phyloP scores from a whole-genome alignment of 2,888 invertebrate genomes.

The Agrotis clavis region DNA sequence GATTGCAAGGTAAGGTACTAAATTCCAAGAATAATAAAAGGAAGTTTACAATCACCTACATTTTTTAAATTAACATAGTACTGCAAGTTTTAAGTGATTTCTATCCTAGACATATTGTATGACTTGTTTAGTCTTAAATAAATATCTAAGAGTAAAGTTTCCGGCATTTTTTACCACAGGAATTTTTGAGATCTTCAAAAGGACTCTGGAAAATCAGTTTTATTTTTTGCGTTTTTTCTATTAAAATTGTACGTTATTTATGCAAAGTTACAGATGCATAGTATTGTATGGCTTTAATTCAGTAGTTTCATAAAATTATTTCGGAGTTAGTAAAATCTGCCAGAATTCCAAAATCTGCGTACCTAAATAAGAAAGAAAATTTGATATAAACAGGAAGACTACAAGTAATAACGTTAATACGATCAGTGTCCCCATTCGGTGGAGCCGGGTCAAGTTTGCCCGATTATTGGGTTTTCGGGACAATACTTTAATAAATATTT shows the following conservation, averaged over 20 bases:
- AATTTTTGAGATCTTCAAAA: background rate
- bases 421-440: constrained; percentile 37
- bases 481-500: constrained; percentile 55
- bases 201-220: too few species aligned
- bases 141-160: too few species aligned
- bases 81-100: too few species aligned
- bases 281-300: background rate
- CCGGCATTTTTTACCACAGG: too few species aligned
- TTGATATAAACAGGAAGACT: constrained; percentile 7
- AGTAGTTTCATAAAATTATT: background rate
- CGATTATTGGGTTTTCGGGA: constrained; percentile 49
- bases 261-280: too few species aligned
- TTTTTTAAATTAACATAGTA: too few species aligned
- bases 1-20: background rate
- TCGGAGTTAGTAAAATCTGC: background rate
- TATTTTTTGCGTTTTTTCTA: too few species aligned
- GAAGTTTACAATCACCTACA: too few species aligned
- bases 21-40: background rate
- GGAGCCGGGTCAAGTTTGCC: constrained; percentile 55
- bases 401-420: constrained; percentile 43
- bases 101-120: too few species aligned
- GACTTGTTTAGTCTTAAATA: too few species aligned
- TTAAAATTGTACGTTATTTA: too few species aligned
- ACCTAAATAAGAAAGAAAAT: constrained; percentile 13
- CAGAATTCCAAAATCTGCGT: background rate